Conservation (phyloP, 2,113 vertebrate species). For the Lathamus discolor region DNA sequence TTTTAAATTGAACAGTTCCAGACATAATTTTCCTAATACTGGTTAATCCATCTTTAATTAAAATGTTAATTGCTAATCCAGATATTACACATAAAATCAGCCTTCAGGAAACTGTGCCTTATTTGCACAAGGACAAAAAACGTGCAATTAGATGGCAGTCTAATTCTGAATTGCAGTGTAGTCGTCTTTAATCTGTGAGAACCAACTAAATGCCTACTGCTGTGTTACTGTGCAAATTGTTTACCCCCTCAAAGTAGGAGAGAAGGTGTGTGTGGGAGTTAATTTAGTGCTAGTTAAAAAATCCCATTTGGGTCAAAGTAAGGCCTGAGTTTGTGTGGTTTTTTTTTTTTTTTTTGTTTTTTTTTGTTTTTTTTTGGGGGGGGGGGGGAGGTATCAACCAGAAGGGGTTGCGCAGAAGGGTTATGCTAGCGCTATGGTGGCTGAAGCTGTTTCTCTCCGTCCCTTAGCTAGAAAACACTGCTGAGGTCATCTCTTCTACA, state of each 20-base stretch:
- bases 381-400: neutral
- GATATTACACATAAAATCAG: conserved; percentile 3
- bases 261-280: rapidly evolving
- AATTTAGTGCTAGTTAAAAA: neutral
- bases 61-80: conserved; percentile 64
- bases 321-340: neutral
- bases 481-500: neutral
- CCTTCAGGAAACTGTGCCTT: neutral
- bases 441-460: neutral
- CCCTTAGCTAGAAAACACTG: neutral
- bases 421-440: neutral
- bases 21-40: conserved; percentile 57
- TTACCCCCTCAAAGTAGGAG: neutral
- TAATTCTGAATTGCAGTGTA: neutral
- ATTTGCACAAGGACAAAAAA: neutral
- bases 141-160: neutral
- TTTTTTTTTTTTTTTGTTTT: too few species aligned
- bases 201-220: neutral
- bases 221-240: neutral
- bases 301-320: neutral
- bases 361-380: neutral
- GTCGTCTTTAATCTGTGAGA: neutral
- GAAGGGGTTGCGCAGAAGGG: neutral
- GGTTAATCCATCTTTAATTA: conserved; percentile 62
- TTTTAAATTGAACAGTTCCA: conserved; percentile 50